Evolutionary conservation across 92 coral and sea anemone genomes (phyloP).

Genomic region (Galaxea fascicularis): DNA sequence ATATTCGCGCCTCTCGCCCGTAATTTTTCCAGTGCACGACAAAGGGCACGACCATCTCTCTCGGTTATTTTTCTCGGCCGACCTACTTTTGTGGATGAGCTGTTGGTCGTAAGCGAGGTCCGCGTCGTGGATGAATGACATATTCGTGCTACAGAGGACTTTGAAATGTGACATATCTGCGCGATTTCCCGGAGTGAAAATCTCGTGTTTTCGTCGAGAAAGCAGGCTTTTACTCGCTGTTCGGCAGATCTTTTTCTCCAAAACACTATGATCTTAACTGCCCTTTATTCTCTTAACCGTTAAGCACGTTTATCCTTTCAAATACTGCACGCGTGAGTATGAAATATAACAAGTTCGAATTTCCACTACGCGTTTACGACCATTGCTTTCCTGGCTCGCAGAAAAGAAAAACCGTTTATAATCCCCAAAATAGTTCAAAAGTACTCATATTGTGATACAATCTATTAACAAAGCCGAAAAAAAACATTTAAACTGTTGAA

Average conservation of each 20-base stretch:
- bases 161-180: neutral
- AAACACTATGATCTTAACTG: neutral
- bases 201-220: neutral
- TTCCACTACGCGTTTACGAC: too few relatives aligned
- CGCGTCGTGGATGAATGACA: neutral
- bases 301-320: neutral
- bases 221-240: neutral
- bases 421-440: too few relatives aligned
- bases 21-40: neutral
- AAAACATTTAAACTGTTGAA: too few relatives aligned
- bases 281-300: neutral
- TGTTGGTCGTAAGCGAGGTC: neutral
- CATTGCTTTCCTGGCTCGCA: too few relatives aligned
- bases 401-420: too few relatives aligned
- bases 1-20: neutral
- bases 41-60: neutral
- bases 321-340: neutral
- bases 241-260: neutral
- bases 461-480: too few relatives aligned
- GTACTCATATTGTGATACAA: too few relatives aligned
- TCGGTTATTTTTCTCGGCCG: slow-evolving; percentile 1
- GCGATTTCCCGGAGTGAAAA: neutral
- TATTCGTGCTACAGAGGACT: slow-evolving; percentile 1
- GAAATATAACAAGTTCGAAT: too few relatives aligned
- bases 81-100: neutral